These are phyloP conservation scores for Gnathonemus echidnorhynchus DNA, from an alignment of 2,113 vertebrate genomes.

Conservation along the genomic window DNA sequence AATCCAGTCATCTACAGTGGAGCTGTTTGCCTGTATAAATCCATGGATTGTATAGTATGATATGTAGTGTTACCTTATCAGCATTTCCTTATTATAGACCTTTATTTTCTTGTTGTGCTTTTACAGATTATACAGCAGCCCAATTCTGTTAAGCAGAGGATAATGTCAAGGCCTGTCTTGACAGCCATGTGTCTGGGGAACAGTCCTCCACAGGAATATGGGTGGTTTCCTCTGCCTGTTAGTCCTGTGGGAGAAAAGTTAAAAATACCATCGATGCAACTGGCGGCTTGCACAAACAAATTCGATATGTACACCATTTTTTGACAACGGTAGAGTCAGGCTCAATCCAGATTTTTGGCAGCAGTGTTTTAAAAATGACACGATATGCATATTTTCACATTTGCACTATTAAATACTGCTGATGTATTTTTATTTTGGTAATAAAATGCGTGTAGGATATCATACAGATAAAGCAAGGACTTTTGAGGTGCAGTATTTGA, in stretches of 20 bases:
- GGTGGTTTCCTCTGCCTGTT: background rate
- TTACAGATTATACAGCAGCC: background rate
- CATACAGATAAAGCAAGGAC: background rate
- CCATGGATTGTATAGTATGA: background rate
- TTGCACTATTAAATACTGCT: slow-evolving; percentile 18
- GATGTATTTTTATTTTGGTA: background rate
- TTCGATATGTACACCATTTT: background rate
- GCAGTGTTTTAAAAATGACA: slow-evolving; percentile 13
- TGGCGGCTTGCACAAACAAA: background rate
- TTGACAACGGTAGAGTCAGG: background rate
- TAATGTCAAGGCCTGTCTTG: background rate
- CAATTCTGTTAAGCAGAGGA: background rate
- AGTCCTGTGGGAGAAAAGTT: background rate
- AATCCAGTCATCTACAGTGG: background rate
- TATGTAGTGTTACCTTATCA: background rate
- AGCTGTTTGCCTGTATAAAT: background rate
- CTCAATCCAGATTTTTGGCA: background rate
- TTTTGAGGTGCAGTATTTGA: background rate
- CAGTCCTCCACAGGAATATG: background rate
- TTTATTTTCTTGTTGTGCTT: background rate
- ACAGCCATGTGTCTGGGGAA: background rate
- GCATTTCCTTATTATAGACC: background rate
- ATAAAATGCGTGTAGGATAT: background rate
- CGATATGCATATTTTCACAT: slow-evolving; percentile 12
- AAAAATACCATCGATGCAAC: background rate